Conservation (phyloP, 2,113 vertebrate species). For the Silurus meridionalis region DNA sequence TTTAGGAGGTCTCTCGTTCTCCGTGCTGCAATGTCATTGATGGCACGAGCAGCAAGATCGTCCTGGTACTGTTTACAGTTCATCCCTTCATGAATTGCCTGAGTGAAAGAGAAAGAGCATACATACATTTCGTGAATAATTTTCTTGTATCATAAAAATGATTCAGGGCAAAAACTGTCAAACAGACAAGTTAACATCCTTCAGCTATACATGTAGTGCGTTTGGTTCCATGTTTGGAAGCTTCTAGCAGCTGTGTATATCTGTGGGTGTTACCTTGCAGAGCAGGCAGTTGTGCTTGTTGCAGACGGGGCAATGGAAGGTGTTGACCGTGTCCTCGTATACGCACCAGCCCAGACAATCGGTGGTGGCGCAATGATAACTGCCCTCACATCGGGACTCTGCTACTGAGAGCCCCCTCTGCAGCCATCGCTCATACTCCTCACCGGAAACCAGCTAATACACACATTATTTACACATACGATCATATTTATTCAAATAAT, state of each 20-base stretch:
- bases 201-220: too few species aligned
- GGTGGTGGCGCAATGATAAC: conserved; percentile 80
- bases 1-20: conserved; percentile 80
- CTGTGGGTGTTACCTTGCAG: conserved; percentile 74
- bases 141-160: background rate
- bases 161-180: too few species aligned
- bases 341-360: conserved; percentile 85
- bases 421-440: conserved; percentile 80
- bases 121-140: background rate
- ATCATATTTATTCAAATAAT: background rate
- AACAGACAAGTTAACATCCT: too few species aligned
- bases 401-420: conserved; percentile 79
- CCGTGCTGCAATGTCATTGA: conserved; percentile 76
- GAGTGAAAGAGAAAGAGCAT: background rate
- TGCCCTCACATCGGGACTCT: conserved; percentile 80
- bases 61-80: conserved; percentile 84
- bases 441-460: conserved; percentile 66
- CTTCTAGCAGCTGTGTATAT: background rate
- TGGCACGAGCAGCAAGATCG: conserved; percentile 71
- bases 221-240: too few species aligned
- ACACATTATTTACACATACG: background rate
- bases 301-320: conserved; percentile 83
- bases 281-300: conserved; percentile 80
- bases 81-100: conserved; percentile 83
- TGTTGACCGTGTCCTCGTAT: conserved; percentile 81